phyloP scores from a whole-genome alignment of 2,888 invertebrate species.

The Tricholauxania praeusta region DNA sequence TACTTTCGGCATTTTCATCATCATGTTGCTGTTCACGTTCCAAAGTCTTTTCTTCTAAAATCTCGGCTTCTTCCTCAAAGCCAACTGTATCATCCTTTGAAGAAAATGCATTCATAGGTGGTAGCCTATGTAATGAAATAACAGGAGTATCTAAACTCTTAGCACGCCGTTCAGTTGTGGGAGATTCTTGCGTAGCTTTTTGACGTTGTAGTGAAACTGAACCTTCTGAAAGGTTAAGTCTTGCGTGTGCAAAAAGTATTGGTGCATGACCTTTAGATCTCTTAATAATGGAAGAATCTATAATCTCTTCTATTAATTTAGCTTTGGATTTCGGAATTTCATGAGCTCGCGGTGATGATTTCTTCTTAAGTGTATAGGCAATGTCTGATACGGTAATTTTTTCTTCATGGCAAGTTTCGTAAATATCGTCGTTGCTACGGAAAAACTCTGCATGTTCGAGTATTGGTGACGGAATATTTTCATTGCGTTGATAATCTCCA shows the following conservation, averaged over 20 bases:
- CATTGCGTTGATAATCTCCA: conserved; percentile 73
- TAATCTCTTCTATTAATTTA: conserved; percentile 76
- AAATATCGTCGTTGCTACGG: conserved; percentile 72
- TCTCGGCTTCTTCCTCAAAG: conserved; percentile 76
- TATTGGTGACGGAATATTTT: conserved; percentile 75
- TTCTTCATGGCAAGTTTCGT: conserved; percentile 63
- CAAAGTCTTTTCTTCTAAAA: conserved; percentile 74
- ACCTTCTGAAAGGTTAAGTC: conserved; percentile 86
- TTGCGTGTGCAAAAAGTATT: conserved; percentile 82
- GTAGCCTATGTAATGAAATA: conserved; percentile 82
- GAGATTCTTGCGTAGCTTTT: conserved; percentile 80
- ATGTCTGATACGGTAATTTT: conserved; percentile 73
- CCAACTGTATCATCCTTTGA: conserved; percentile 91
- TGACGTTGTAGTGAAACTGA: conserved; percentile 82
- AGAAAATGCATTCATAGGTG: conserved; percentile 87
- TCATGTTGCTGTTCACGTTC: conserved; percentile 68
- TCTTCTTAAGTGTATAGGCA: conserved; percentile 68
- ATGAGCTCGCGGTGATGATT: conserved; percentile 48
- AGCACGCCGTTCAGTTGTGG: conserved; percentile 80
- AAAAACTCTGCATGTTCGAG: conserved; percentile 74
- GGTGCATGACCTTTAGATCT: conserved; percentile 82
- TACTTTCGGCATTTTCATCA: conserved; percentile 70
- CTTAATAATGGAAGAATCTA: conserved; percentile 75
- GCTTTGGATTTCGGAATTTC: conserved; percentile 65
- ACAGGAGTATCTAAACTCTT: conserved; percentile 89